phyloP scores from a whole-genome alignment of 2,797 vertebrate species.

The Paramormyrops hopkinsi region DNA sequence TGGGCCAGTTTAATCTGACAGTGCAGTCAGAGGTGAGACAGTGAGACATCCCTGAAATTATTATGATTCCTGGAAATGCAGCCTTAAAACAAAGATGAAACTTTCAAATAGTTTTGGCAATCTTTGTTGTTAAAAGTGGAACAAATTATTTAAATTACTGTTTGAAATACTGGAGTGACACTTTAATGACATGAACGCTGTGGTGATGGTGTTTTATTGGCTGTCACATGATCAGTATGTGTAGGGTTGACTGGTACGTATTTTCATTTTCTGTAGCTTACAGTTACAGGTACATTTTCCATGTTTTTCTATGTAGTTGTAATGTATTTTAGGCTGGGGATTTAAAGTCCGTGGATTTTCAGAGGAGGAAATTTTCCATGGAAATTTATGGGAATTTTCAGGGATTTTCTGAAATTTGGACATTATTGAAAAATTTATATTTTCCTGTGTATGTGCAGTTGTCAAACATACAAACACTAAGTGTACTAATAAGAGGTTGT shows the following conservation, averaged over 20 bases:
- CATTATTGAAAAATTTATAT: not conserved
- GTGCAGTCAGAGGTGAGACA: not conserved
- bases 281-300: not conserved
- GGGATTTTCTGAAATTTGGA: not conserved
- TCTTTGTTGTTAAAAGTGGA: not conserved
- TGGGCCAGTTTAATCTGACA: not conserved
- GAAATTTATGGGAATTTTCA: not conserved
- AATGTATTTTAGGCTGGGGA: not conserved
- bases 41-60: not conserved
- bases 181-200: not conserved
- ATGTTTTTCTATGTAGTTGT: not conserved
- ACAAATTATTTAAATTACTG: not conserved
- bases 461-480: not conserved
- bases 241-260: not conserved
- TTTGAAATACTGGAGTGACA: conserved; percentile 6
- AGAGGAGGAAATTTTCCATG: conserved; percentile 1
- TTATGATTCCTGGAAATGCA: not conserved
- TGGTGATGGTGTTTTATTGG: not conserved
- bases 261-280: not conserved
- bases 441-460: not conserved
- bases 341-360: not conserved
- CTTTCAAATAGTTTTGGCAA: not conserved
- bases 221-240: not conserved
- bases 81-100: not conserved
- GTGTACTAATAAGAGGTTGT: not conserved